These are phyloP conservation scores for Ivindomyrus marchei DNA, from an alignment of 2,113 vertebrate species.

Conservation along the genomic window DNA sequence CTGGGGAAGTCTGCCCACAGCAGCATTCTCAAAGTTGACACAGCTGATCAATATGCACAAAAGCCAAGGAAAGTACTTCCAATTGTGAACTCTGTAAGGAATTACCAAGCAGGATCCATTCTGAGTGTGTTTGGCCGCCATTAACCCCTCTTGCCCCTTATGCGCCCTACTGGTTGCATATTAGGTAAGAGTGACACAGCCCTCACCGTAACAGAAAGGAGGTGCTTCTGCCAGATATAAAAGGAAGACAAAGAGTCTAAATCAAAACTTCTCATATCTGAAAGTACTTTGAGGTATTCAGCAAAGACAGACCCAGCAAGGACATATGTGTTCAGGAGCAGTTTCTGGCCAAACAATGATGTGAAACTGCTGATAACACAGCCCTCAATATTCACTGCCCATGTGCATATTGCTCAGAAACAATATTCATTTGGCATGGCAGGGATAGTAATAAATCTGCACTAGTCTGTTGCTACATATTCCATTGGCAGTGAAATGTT, in stretches of 20 bases:
- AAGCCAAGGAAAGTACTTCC: constrained; percentile 6
- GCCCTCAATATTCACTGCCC: not conserved
- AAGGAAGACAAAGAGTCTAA: not conserved
- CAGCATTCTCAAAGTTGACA: constrained; percentile 9
- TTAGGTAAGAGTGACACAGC: not conserved
- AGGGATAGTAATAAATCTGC: not conserved
- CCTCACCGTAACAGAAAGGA: not conserved
- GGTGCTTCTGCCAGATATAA: not conserved
- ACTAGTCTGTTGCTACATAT: not conserved
- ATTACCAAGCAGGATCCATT: not conserved
- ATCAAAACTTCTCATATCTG: not conserved
- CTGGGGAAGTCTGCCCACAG: not conserved
- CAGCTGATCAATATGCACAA: constrained; percentile 4
- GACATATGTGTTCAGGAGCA: not conserved
- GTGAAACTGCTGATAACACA: not conserved
- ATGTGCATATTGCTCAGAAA: not conserved
- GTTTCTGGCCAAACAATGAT: not conserved
- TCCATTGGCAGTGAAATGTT: not conserved
- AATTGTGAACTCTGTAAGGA: not conserved
- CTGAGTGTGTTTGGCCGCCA: not conserved
- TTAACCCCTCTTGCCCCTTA: not conserved
- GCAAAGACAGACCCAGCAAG: not conserved
- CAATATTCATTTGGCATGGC: not conserved
- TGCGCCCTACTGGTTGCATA: not conserved
- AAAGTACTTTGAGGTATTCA: not conserved